Base-by-base conservation (phyloP, 2,888 invertebrate genomes). In the Euzetes globulus region DNA sequence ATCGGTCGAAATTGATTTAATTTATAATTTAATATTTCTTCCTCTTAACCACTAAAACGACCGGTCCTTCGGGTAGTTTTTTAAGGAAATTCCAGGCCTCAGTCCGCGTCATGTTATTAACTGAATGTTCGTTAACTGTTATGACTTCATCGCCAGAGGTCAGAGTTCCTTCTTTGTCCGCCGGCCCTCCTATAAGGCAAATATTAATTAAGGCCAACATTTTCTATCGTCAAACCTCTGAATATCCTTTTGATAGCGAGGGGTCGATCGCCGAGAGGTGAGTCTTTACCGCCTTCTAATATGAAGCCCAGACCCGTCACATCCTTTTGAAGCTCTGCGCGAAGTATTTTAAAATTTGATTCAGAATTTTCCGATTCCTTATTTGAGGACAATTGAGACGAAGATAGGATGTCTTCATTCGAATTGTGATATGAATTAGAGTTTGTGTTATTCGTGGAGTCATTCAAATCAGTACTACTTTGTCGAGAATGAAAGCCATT, bases 21-120 rank as follows among this genome's bases (percentile, higher is more conserved):
- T n/a, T n/a, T n/a, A n/a, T n/a, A n/a, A 19, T 37, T 65, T 25
- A 74, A 41, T 72, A 77, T 19, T 33, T 60, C 63, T 65, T 72
- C 55, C 77, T 72, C 19, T 75, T 65, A 79, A 88, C 84, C 78
- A 84, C 83, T 78, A 91, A 84, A 77, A 86, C 87, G 78, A 93
- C 89, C 81, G 89, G 88, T 75, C 95, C 95, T 81, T 91, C 89
- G 73, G 92, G 90, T 78, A 95, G 84, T 80, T 91, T 90, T 84
- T 95, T 95, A 85, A 96, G 90, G 77, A 91, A 88, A 79, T 91
- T 91, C 95, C 95, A 95, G 73, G 93, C 94, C 84, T 94, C 93
- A 79, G 93, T 92, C 80, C 95, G 88, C n/a, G 94, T 90, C 87
- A 92, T 89, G 76, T 88, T 87, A 77, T 89, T 88, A 81, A 93